Conservation (phyloP, 2,113 vertebrate genomes). For the Siphamia tubifer region DNA sequence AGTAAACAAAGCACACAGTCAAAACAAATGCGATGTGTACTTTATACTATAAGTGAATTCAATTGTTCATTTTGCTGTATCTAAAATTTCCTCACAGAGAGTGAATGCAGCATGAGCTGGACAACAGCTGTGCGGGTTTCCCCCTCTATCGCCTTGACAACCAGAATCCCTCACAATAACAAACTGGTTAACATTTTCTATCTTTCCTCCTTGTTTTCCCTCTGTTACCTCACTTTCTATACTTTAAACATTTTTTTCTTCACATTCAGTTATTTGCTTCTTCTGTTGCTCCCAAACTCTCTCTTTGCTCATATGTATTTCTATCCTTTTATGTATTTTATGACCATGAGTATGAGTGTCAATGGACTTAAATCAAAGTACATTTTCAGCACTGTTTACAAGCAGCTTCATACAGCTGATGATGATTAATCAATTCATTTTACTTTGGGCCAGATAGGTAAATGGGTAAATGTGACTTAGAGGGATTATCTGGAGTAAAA, state of each 20-base stretch:
- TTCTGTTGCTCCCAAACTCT: not conserved
- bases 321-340: not conserved
- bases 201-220: slow-evolving; percentile 44
- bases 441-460: too few relatives aligned
- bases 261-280: not conserved
- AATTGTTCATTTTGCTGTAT: not conserved
- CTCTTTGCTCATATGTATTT: not conserved
- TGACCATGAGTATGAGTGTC: too few relatives aligned
- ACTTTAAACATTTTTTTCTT: not conserved
- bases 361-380: not conserved
- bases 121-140: slow-evolving; percentile 81
- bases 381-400: too few relatives aligned
- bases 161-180: slow-evolving; percentile 67
- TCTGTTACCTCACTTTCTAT: slow-evolving; percentile 37
- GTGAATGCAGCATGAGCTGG: slow-evolving; percentile 46
- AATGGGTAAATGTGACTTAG: too few relatives aligned
- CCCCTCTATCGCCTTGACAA: slow-evolving; percentile 72
- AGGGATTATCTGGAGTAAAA: too few relatives aligned
- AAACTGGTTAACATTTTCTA: slow-evolving; percentile 53
- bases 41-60: not conserved
- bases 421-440: too few relatives aligned
- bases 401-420: too few relatives aligned
- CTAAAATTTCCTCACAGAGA: slow-evolving; percentile 22
- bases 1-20: not conserved
- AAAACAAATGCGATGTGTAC: not conserved